Percentiles rank a stretch among this genome's conserved stretches.
phyloP scores from a whole-genome alignment of 2,888 invertebrate species.

The Acanthosepion pharaonis region DNA sequence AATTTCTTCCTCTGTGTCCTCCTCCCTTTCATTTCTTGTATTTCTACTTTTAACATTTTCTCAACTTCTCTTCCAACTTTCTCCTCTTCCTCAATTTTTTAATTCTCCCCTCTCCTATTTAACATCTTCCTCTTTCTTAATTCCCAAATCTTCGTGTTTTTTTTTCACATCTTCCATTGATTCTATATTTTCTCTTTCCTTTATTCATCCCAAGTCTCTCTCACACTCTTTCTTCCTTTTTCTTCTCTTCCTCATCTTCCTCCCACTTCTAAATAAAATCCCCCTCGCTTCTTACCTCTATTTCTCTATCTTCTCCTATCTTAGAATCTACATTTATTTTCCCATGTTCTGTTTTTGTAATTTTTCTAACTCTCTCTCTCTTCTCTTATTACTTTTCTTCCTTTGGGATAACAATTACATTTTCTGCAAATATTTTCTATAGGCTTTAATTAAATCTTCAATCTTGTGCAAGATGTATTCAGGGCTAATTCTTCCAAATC shows the following conservation, averaged over 20 bases:
- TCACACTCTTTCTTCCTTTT: not conserved
- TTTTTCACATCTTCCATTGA: not conserved
- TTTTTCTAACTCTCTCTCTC: not conserved
- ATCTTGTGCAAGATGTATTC: not conserved
- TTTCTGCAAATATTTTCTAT: constrained; percentile 33
- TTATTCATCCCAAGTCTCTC: not conserved
- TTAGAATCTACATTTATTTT: no score
- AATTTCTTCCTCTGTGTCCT: not conserved
- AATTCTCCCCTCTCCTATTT: not conserved
- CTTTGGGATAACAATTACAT: not conserved
- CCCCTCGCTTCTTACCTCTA: not conserved
- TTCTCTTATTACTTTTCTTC: not conserved
- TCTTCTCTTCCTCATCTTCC: not conserved
- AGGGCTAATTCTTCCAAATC: constrained; percentile 33
- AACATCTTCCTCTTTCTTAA: not conserved
- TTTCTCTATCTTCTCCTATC: not conserved
- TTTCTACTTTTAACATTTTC: not conserved
- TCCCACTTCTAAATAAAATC: not conserved
- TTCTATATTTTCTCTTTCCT: not conserved
- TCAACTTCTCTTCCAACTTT: not conserved
- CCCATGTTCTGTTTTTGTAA: no score
- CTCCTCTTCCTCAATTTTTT: not conserved
- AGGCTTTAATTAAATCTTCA: constrained; percentile 9
- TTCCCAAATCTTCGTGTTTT: not conserved
- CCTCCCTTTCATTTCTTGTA: not conserved